phyloP scores from a whole-genome alignment of 2,113 vertebrate species.

The Amphilophus citrinellus region DNA sequence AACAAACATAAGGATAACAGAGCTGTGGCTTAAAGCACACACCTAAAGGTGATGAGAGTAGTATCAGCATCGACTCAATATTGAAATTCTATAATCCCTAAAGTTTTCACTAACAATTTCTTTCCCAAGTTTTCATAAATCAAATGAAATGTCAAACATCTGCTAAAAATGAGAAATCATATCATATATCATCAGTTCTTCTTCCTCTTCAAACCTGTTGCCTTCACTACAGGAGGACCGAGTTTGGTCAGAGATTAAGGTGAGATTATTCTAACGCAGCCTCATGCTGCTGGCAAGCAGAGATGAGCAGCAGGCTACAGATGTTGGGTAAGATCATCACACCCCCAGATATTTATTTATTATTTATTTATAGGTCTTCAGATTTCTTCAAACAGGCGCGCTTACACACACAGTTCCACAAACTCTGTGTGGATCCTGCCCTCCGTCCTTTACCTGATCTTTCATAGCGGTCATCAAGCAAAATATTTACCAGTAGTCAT shows the following conservation, averaged over 20 bases:
- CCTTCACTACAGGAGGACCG: too few species aligned
- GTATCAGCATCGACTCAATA: too few species aligned
- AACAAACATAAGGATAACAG: background rate
- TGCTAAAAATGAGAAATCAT: too few species aligned
- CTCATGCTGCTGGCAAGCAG: slow-evolving; percentile 8
- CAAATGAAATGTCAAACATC: too few species aligned
- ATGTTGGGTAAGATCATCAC: background rate
- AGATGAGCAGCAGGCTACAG: background rate
- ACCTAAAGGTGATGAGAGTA: too few species aligned
- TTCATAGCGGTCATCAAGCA: background rate
- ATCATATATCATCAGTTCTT: too few species aligned
- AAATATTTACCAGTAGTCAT: background rate
- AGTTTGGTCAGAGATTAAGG: background rate
- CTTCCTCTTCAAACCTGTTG: too few species aligned
- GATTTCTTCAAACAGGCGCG: background rate
- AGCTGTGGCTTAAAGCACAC: background rate
- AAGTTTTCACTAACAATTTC: too few species aligned
- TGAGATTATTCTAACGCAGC: background rate
- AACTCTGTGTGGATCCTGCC: background rate
- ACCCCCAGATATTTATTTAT: background rate
- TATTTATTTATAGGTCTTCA: background rate
- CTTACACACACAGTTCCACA: background rate
- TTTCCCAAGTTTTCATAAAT: too few species aligned
- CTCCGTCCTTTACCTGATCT: background rate
- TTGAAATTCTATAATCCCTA: too few species aligned